Evolutionary conservation across 1,140 invertebrate genomes (phyloP), one percentile per base, ranked within the genome.

Genomic region (Lepidotrigona ventralis): DNA sequence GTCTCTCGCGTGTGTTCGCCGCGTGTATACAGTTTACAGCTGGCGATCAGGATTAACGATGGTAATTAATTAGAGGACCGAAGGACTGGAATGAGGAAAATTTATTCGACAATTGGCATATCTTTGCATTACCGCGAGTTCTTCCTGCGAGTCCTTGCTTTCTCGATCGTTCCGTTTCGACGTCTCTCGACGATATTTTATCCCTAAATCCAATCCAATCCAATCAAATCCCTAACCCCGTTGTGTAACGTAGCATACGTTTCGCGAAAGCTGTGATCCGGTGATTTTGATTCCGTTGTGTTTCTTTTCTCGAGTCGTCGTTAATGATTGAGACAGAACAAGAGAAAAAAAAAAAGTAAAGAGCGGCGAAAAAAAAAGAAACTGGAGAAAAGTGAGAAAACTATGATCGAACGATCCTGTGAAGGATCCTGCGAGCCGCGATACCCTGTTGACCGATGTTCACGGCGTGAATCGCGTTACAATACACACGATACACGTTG

Each of bases 211-310:
- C 81, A 64, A 39, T 73, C 39, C 46, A 72, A 73, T 64, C 70
- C 54, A 77, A 71, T n/a, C n/a, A n/a, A n/a, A n/a, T 77, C 80
- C 80, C 66, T 83, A 46, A 53, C 66, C 79, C 83, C 79, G 68
- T 85, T 84, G 15, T 63, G 80, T 73, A 77, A 83, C 69, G 69
- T 81, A 80, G 63, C 46, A 88, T 75, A 78, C 87, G 88, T 92
- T 91, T 4, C 87, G 87, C 88, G 85, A 88, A 88, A 90, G 81
- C 90, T 92, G 91, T 90, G 91, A 93, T 91, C 87, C 84, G 39
- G 56, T 60, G 83, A 88, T 86, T 91, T 91, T 79, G 85, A 86
- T 88, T 89, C 81, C 77, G 64, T 87, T 89, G n/a, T 64, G 1
- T 11, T 21, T 33, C 15, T 29, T 39, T 21, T 23, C 83, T 81